Evolutionary conservation across 2,888 invertebrate genomes (phyloP).

Genomic region (Leptinotarsa peninsularis): DNA sequence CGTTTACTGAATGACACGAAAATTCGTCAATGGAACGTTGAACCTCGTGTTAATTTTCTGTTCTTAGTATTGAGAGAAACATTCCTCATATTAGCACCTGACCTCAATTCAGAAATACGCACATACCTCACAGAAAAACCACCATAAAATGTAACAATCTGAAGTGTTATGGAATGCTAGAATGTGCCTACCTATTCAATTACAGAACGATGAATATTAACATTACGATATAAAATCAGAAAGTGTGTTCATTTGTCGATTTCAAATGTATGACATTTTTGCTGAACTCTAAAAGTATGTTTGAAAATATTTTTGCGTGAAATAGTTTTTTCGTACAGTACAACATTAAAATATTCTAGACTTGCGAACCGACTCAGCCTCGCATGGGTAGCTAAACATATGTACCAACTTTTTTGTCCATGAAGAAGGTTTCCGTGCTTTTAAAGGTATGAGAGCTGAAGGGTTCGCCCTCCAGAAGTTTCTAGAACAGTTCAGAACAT

Average conservation of each 20-base stretch:
- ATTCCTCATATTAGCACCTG: background rate
- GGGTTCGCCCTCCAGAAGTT: too few relatives aligned
- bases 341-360: too few relatives aligned
- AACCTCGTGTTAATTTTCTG: background rate
- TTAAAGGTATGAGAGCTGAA: too few relatives aligned
- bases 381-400: too few relatives aligned
- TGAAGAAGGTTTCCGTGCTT: too few relatives aligned
- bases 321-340: too few relatives aligned
- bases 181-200: background rate
- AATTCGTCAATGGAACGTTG: background rate
- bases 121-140: background rate
- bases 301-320: background rate
- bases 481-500: too few relatives aligned
- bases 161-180: background rate
- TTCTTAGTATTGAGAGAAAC: background rate
- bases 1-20: conserved; percentile 1
- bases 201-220: background rate
- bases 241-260: background rate
- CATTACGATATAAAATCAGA: background rate
- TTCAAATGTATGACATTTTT: background rate
- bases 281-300: background rate
- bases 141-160: conserved; percentile 1
- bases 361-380: too few relatives aligned
- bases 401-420: too few relatives aligned
- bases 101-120: background rate